phyloP scores from a whole-genome alignment of 2,888 invertebrate species.

The Ichneumon xanthorius region DNA sequence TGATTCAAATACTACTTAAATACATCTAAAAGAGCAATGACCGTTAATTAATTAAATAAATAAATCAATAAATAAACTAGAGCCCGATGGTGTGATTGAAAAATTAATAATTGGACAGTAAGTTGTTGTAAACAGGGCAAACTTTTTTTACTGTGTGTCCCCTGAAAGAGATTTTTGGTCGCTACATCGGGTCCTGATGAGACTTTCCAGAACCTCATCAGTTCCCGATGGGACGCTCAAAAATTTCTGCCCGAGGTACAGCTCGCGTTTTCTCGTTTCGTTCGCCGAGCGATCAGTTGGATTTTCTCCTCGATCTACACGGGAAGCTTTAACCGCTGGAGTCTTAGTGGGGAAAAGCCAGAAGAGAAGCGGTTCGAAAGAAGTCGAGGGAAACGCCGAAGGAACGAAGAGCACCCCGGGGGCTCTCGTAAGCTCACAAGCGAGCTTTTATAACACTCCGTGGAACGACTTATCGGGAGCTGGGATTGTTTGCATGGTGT shows the following conservation, averaged over 20 bases:
- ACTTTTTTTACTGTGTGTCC: too few species aligned
- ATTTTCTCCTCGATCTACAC: conserved; percentile 27
- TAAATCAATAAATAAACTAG: too few species aligned
- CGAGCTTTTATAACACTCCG: conserved; percentile 20
- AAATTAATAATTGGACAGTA: too few species aligned
- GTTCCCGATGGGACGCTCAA: background rate
- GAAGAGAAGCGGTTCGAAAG: conserved; percentile 20
- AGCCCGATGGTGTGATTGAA: too few species aligned
- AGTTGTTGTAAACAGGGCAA: too few species aligned
- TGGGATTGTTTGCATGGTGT: conserved; percentile 40
- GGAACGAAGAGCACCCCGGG: background rate
- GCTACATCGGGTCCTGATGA: background rate
- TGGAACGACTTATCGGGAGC: conserved; percentile 33
- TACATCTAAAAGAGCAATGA: too few species aligned
- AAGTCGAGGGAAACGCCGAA: conserved; percentile 10
- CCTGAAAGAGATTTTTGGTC: background rate
- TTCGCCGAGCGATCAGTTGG: background rate
- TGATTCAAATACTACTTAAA: too few species aligned
- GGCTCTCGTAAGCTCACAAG: conserved; percentile 2
- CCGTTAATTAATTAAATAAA: too few species aligned
- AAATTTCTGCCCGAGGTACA: background rate
- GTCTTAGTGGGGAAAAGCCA: conserved; percentile 9
- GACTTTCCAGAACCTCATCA: background rate
- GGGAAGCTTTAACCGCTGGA: conserved; percentile 22
- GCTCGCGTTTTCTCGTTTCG: background rate